Evolutionary conservation across 2,797 vertebrate genomes (phyloP).

Genomic region (Xiphophorus birchmanni): DNA sequence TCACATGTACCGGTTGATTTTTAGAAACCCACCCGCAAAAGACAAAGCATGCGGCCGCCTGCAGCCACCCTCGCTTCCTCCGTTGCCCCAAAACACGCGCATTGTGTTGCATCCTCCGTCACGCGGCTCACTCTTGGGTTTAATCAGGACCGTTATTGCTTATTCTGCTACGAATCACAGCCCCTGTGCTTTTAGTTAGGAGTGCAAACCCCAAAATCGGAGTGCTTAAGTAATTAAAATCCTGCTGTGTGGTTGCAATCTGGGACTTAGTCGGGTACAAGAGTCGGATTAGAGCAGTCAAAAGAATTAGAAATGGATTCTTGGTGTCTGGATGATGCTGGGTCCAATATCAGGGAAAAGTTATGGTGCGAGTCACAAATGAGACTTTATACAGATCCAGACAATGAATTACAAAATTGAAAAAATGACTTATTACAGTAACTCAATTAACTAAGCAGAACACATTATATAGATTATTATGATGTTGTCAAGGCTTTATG

Average conservation of each 20-base stretch:
- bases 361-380: not conserved
- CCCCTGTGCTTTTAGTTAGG: not conserved
- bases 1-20: constrained; percentile 39
- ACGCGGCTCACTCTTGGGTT: constrained; percentile 35
- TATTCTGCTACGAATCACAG: not conserved
- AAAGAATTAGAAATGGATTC: not conserved
- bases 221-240: not conserved
- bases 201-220: not conserved
- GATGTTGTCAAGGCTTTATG: not conserved
- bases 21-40: constrained; percentile 5
- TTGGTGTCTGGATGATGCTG: not conserved
- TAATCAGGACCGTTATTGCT: constrained; percentile 37
- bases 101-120: constrained; percentile 19
- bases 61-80: constrained; percentile 9
- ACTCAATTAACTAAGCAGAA: not conserved
- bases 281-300: not conserved
- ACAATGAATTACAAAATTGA: not conserved
- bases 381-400: no score
- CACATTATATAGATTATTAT: not conserved
- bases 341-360: not conserved
- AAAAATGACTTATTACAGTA: not conserved
- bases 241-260: not conserved
- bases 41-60: constrained; percentile 10
- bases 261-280: not conserved
- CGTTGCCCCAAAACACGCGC: constrained; percentile 1